phyloP scores from a whole-genome alignment of 2,888 invertebrate genomes.

The Drosophila picticornis region DNA sequence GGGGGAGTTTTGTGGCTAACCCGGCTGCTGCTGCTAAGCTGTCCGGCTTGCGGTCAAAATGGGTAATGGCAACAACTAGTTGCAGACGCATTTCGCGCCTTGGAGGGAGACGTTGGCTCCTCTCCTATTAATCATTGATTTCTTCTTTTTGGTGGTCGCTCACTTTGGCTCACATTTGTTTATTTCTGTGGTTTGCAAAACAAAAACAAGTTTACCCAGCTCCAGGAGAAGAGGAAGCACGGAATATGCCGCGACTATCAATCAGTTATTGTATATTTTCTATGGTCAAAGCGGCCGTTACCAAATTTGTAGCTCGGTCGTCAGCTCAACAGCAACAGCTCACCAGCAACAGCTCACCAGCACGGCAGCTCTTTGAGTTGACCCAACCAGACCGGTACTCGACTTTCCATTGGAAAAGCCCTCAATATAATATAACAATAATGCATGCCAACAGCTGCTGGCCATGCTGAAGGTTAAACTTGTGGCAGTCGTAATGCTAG shows the following conservation, averaged over 20 bases:
- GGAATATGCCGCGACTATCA: conserved; percentile 81
- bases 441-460: conserved; percentile 21
- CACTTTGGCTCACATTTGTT: conserved; percentile 54
- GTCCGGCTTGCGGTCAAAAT: conserved; percentile 47
- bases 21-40: conserved; percentile 7
- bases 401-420: conserved; percentile 80
- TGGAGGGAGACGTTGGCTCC: conserved; percentile 25
- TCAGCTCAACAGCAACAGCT: neutral
- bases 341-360: neutral
- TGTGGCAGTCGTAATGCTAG: conserved; percentile 22
- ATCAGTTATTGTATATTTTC: conserved; percentile 75
- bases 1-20: conserved; percentile 21
- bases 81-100: conserved; percentile 39
- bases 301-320: conserved; percentile 57
- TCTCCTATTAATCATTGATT: conserved; percentile 72
- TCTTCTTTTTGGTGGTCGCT: conserved; percentile 43
- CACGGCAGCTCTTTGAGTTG: conserved; percentile 23
- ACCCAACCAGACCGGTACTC: conserved; percentile 60
- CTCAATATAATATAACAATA: conserved; percentile 34
- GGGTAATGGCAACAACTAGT: conserved; percentile 38
- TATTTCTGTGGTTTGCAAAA: conserved; percentile 64
- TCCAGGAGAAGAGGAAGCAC: conserved; percentile 47
- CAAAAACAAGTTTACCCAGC: conserved; percentile 69
- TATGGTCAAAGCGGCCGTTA: conserved; percentile 60
- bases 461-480: conserved; percentile 62